Evolutionary conservation across 2,113 vertebrate genomes (phyloP).

Genomic region (Megaceryle torquata): DNA sequence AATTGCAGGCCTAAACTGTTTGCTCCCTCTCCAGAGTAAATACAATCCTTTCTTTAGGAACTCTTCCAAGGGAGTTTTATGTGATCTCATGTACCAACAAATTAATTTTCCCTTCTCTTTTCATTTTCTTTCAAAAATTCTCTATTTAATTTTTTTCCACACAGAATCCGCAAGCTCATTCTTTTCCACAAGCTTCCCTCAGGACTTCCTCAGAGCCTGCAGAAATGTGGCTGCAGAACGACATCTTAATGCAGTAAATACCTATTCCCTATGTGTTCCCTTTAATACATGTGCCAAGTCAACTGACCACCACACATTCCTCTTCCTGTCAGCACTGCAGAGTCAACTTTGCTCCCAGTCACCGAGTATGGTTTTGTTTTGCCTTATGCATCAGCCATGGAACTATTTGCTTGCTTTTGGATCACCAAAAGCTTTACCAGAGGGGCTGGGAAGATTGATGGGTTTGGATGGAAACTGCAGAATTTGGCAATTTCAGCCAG

Average conservation of each 20-base stretch:
- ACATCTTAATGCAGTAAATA: background rate
- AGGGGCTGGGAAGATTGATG: background rate
- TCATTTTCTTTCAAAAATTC: background rate
- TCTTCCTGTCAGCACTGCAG: constrained; percentile 11
- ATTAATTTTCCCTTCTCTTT: constrained; percentile 3
- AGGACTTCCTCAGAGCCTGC: background rate
- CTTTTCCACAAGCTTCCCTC: background rate
- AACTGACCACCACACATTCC: background rate
- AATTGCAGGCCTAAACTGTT: background rate
- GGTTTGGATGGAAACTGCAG: background rate
- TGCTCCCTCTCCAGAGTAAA: constrained; percentile 11
- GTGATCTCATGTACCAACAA: background rate
- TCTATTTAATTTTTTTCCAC: background rate
- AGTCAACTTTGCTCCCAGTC: background rate
- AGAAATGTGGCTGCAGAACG: background rate
- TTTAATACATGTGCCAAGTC: background rate
- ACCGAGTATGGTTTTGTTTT: background rate
- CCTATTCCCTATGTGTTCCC: background rate
- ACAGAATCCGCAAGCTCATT: background rate
- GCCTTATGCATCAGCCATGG: background rate
- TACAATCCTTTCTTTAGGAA: constrained; percentile 22
- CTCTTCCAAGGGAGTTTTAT: constrained; percentile 12
- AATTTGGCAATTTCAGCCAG: background rate
- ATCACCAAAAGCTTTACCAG: background rate
- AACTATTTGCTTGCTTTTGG: background rate